Conservation (phyloP, 2,888 invertebrate genomes). For the Callyntrura guangdongensis region DNA sequence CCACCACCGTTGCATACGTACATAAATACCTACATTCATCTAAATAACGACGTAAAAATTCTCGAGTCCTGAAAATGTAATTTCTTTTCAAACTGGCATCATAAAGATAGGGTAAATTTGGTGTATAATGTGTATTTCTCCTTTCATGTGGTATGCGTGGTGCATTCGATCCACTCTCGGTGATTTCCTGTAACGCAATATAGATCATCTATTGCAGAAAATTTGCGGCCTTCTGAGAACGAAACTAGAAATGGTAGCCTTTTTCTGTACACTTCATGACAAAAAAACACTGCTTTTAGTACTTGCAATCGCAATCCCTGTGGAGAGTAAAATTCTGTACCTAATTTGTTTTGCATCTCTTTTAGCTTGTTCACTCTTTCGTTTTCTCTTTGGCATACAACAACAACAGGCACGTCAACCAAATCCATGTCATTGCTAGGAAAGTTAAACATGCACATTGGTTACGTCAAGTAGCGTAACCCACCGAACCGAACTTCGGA, state of each 20-base stretch:
- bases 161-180: too few species aligned
- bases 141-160: too few species aligned
- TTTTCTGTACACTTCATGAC: background rate
- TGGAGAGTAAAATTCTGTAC: slow-evolving; percentile 9
- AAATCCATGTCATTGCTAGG: slow-evolving; percentile 25
- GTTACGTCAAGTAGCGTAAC: slow-evolving; percentile 68
- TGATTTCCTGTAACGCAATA: too few species aligned
- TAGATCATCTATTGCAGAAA: too few species aligned
- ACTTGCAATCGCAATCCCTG: slow-evolving; percentile 27
- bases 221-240: too few species aligned
- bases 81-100: too few species aligned
- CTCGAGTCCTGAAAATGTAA: too few species aligned
- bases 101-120: too few species aligned
- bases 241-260: background rate
- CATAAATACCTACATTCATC: too few species aligned
- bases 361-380: background rate
- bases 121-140: too few species aligned
- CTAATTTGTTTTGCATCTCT: slow-evolving; percentile 13
- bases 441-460: slow-evolving; percentile 8
- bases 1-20: too few species aligned
- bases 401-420: slow-evolving; percentile 24
- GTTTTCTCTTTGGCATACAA: background rate
- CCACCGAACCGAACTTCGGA: slow-evolving; percentile 62
- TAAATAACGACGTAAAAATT: too few species aligned
- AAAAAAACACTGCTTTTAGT: background rate